A percentile compares a stretch with the other conserved stretches of the same genome.
phyloP scores from a whole-genome alignment of 1,140 invertebrate genomes.

The Luehdorfia chinensis region DNA sequence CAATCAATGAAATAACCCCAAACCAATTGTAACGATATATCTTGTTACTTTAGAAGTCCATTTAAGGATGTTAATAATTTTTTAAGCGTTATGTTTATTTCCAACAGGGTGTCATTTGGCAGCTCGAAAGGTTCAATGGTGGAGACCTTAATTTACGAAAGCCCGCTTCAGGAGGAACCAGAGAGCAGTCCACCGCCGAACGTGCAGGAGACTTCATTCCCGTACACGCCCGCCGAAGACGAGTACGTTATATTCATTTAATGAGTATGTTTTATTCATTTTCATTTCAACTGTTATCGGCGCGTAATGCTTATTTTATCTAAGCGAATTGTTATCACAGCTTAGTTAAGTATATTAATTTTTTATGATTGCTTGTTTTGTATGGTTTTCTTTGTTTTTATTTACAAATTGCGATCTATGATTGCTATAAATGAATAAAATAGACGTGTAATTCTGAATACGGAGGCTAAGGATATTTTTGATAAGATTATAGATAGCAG shows the following conservation, averaged over 20 bases:
- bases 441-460: too few relatives aligned
- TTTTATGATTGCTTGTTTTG: neutral
- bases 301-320: constrained; percentile 16
- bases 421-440: too few relatives aligned
- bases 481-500: too few relatives aligned
- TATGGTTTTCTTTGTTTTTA: too few relatives aligned
- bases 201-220: constrained; percentile 62
- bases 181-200: constrained; percentile 72
- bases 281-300: constrained; percentile 30
- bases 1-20: too few relatives aligned
- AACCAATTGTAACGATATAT: too few relatives aligned
- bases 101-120: constrained; percentile 91
- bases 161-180: constrained; percentile 84
- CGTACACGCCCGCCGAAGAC: constrained; percentile 74
- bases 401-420: too few relatives aligned
- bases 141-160: constrained; percentile 94
- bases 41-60: too few relatives aligned
- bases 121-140: constrained; percentile 97
- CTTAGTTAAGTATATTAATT: neutral
- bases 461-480: too few relatives aligned
- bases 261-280: constrained; percentile 62
- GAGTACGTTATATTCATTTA: constrained; percentile 77
- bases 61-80: too few relatives aligned
- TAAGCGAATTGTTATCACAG: neutral
- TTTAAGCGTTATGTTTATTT: too few relatives aligned